Evolutionary conservation across 2,888 invertebrate species (phyloP).

Genomic region (Taphrorychus bicolor): DNA sequence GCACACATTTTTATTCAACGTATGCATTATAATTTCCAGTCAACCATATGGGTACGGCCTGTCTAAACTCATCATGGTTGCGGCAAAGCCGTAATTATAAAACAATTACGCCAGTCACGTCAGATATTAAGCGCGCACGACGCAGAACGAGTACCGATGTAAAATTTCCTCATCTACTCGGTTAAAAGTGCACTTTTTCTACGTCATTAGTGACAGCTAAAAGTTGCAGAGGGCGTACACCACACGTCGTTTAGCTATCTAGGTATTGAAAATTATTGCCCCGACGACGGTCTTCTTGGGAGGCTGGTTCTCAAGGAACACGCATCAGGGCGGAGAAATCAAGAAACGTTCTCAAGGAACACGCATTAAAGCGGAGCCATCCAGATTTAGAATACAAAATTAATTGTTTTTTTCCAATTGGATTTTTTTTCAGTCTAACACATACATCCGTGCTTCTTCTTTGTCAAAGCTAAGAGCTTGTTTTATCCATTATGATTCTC

Average conservation of each 20-base stretch:
- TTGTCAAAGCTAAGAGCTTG: too few relatives aligned
- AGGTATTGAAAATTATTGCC: not conserved
- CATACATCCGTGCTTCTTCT: too few relatives aligned
- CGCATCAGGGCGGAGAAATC: too few relatives aligned
- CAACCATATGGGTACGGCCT: conserved; percentile 22
- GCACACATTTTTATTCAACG: too few relatives aligned
- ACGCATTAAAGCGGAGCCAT: too few relatives aligned
- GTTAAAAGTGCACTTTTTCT: not conserved
- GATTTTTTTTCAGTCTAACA: too few relatives aligned
- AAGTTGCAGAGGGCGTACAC: not conserved
- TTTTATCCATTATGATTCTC: too few relatives aligned
- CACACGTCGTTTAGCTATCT: not conserved
- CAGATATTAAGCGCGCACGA: conserved; percentile 26
- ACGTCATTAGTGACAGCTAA: not conserved
- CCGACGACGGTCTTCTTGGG: not conserved
- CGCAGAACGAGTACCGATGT: not conserved
- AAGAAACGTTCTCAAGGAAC: too few relatives aligned
- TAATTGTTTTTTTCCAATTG: too few relatives aligned
- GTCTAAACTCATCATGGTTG: conserved; percentile 30
- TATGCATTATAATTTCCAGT: not conserved
- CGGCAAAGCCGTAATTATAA: conserved; percentile 34
- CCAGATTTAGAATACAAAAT: too few relatives aligned
- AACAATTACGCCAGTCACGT: conserved; percentile 35
- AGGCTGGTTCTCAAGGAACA: too few relatives aligned
- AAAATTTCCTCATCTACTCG: not conserved